Percentiles rank a stretch among this genome's conserved stretches.
Evolutionary conservation across 2,797 vertebrate species (phyloP).

Genomic region (Epinephelus malabaricus): DNA sequence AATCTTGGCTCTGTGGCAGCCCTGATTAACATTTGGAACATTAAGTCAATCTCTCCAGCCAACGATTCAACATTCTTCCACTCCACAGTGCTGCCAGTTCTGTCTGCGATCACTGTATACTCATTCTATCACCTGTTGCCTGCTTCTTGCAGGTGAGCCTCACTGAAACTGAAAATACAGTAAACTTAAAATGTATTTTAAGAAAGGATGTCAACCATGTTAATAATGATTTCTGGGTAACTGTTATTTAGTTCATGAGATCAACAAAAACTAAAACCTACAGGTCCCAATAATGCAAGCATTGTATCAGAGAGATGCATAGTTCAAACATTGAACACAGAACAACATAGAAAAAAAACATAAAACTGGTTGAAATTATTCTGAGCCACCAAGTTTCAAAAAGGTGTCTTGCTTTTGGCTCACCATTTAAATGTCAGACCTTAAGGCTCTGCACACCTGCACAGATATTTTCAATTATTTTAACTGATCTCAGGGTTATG

Average conservation of each 20-base stretch:
- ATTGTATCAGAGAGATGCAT: not conserved
- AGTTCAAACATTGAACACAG: not conserved
- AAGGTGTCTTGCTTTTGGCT: not conserved
- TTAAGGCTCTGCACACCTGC: not conserved
- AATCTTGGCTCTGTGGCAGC: slow-evolving; percentile 45
- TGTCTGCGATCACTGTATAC: slow-evolving; percentile 28
- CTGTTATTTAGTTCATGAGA: not conserved
- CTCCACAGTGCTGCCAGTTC: slow-evolving; percentile 26
- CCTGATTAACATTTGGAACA: slow-evolving; percentile 53
- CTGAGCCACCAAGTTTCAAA: not conserved
- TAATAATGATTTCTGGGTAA: not conserved
- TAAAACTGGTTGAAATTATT: not conserved
- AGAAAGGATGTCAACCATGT: slow-evolving; percentile 6
- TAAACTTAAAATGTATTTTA: not conserved
- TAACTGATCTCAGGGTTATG: not conserved
- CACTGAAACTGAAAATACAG: not conserved
- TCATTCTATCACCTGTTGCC: slow-evolving; percentile 60
- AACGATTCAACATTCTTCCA: slow-evolving; percentile 60
- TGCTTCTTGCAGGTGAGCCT: slow-evolving; percentile 46
- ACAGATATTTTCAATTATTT: no score
- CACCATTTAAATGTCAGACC: not conserved
- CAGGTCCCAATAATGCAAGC: not conserved
- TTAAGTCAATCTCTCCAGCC: slow-evolving; percentile 31
- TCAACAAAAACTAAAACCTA: slow-evolving; percentile 1
- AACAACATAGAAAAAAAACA: not conserved